Base-by-base conservation (phyloP, 2,888 invertebrate genomes). In the Mesorhabditis belari region DNA sequence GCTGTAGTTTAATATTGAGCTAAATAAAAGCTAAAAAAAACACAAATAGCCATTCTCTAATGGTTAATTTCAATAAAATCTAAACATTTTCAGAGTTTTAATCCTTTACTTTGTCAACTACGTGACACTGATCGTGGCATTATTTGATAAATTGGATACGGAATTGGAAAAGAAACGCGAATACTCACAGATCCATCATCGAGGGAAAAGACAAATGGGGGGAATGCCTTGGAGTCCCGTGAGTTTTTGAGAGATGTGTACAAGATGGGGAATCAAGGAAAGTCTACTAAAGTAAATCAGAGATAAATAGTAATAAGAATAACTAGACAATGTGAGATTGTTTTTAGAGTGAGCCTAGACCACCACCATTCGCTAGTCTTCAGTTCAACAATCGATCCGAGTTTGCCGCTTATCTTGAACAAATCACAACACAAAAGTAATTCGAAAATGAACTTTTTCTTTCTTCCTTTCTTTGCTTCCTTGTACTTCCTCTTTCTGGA, bases 21-120 rank as follows among this genome's bases (percentile, higher is more conserved):
- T n/a, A n/a, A n/a, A n/a, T n/a, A n/a, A n/a, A n/a, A n/a, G n/a
- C n/a, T n/a, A 51, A 51, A 17, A 21, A 21, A 51, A 51, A n/a
- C 17, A 23, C 44, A 44, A n/a, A 12, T 12, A 17, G 17, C n/a
- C 21, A 19, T 19, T n/a, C 5, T n/a, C 25, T n/a, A 19, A 21
- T 56, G 23, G 12, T 21, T 12, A 23, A 19, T 9, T 21, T 49
- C 3, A 21, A 6, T 17, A 17, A 28, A 49, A 61, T n/a, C 9
- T 4, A 4, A 17, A 17, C 6, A 28, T n/a, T 86, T 87, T 62
- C 85, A 92, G 95, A 80, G 95, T 96, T 59, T 91, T 95, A 89
- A 87, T 91, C 27, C 84, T 96, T 58, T 93, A 96, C 84, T 86
- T 96, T 65, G 85, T 96, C 64, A 96, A 94, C 83, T 86, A 96